phyloP scores from a whole-genome alignment of 2,888 invertebrate genomes.

The Tinea pellionella region DNA sequence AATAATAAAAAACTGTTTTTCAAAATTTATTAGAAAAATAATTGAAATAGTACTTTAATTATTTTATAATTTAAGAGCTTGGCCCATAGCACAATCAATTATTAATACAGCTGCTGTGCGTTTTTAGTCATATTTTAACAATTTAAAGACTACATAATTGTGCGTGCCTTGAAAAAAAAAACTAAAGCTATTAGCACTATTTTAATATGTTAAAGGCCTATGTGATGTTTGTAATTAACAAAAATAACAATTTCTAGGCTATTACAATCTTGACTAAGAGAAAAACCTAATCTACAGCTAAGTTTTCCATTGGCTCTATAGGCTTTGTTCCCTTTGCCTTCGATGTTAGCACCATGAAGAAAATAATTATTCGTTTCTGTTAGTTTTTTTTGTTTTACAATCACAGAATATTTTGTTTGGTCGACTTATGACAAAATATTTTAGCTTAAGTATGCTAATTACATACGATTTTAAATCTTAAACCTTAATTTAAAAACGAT shows the following conservation, averaged over 20 bases:
- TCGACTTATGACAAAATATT: not conserved
- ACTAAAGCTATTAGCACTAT: too few species aligned
- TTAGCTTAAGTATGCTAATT: not conserved
- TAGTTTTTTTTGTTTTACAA: not conserved
- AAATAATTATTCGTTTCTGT: not conserved
- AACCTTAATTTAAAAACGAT: too few species aligned
- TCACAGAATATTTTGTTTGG: constrained; percentile 5
- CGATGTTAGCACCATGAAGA: not conserved
- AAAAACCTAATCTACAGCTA: not conserved
- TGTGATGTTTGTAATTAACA: too few species aligned
- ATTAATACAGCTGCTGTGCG: not conserved
- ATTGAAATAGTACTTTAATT: constrained; percentile 41
- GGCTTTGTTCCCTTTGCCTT: not conserved
- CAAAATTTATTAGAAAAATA: constrained; percentile 61
- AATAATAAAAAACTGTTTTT: constrained; percentile 7
- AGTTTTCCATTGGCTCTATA: not conserved
- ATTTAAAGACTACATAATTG: too few species aligned
- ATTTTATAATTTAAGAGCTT: constrained; percentile 35
- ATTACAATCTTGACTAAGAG: too few species aligned
- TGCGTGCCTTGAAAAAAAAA: too few species aligned
- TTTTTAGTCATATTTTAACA: too few species aligned
- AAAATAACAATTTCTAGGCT: too few species aligned
- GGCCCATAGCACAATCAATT: constrained; percentile 32
- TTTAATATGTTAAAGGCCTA: too few species aligned
- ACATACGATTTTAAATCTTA: too few species aligned